A percentile compares a stretch with the other conserved stretches of the same genome.
These are phyloP conservation scores for Athene cunicularia DNA, from an alignment of 2,113 vertebrate species.

Conservation along the genomic window DNA sequence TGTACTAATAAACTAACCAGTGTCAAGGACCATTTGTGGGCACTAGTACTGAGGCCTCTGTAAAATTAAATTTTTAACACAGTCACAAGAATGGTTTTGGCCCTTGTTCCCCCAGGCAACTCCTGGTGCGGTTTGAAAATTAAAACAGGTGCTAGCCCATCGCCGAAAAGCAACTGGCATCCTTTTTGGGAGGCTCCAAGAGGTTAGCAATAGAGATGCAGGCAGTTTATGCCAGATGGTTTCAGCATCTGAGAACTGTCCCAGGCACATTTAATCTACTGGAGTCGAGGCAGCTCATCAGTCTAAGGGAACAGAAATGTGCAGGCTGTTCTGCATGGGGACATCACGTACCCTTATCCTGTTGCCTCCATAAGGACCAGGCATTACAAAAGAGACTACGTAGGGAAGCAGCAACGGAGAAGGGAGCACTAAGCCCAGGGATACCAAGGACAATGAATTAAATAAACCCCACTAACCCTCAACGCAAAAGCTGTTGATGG, in stretches of 20 bases:
- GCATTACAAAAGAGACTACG: not conserved
- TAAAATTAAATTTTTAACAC: not conserved
- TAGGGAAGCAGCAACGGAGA: not conserved
- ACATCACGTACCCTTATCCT: not conserved
- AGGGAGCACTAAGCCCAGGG: not conserved
- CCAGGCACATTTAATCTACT: not conserved
- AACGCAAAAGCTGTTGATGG: not conserved
- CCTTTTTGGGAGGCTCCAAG: not conserved
- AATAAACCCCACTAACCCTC: not conserved
- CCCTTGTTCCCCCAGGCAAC: not conserved
- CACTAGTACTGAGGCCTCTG: not conserved
- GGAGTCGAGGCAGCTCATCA: not conserved
- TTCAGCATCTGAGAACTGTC: not conserved
- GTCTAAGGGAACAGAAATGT: not conserved
- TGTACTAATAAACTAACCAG: not conserved
- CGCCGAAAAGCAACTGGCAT: not conserved
- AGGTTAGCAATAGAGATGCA: not conserved
- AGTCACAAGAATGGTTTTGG: not conserved
- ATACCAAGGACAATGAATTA: not conserved
- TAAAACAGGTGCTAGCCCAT: not conserved
- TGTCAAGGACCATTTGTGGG: rapidly evolving
- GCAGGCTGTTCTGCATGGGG: not conserved
- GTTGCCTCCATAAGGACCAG: not conserved
- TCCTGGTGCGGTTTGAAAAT: not conserved
- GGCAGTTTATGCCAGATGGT: not conserved